Conservation (phyloP, 2,888 invertebrate genomes). For the Adelognathus sp. region DNA sequence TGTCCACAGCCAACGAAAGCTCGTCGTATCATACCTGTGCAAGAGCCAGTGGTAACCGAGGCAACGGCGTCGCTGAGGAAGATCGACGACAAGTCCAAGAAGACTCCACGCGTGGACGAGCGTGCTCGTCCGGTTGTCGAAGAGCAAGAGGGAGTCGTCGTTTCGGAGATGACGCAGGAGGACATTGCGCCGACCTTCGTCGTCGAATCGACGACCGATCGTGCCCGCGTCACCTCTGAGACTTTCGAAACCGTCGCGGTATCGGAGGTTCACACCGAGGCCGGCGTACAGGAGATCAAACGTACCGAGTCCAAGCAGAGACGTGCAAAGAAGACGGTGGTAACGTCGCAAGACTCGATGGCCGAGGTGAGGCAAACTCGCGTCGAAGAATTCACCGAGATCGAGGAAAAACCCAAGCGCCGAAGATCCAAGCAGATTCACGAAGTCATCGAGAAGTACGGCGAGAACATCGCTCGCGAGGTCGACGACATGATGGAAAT, state of each 20-base stretch:
- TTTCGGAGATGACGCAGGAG: slow-evolving; percentile 76
- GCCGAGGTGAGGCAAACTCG: slow-evolving; percentile 66
- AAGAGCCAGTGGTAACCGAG: slow-evolving; percentile 84
- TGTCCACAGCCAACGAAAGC: slow-evolving; percentile 79
- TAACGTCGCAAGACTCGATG: slow-evolving; percentile 66
- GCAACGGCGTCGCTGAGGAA: slow-evolving; percentile 86
- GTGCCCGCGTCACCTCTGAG: slow-evolving; percentile 73
- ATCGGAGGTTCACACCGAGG: slow-evolving; percentile 84
- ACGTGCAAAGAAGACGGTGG: slow-evolving; percentile 73
- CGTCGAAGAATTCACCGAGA: slow-evolving; percentile 61
- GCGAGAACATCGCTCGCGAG: slow-evolving; percentile 86
- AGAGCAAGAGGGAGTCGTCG: slow-evolving; percentile 80
- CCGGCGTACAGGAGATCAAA: slow-evolving; percentile 82
- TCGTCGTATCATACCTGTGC: slow-evolving; percentile 83
- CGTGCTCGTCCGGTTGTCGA: slow-evolving; percentile 82
- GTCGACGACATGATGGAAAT: slow-evolving; percentile 89
- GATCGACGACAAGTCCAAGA: slow-evolving; percentile 83
- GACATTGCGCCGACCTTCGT: slow-evolving; percentile 71
- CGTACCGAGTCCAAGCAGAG: slow-evolving; percentile 71
- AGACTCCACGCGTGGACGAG: slow-evolving; percentile 79
- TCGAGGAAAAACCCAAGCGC: slow-evolving; percentile 73
- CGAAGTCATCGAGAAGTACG: slow-evolving; percentile 83
- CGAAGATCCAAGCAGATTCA: slow-evolving; percentile 82
- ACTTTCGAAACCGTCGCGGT: slow-evolving; percentile 83
- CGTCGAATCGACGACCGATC: slow-evolving; percentile 70